phyloP scores from a whole-genome alignment of 2,113 vertebrate genomes.

The Eudyptes chrysolophus region DNA sequence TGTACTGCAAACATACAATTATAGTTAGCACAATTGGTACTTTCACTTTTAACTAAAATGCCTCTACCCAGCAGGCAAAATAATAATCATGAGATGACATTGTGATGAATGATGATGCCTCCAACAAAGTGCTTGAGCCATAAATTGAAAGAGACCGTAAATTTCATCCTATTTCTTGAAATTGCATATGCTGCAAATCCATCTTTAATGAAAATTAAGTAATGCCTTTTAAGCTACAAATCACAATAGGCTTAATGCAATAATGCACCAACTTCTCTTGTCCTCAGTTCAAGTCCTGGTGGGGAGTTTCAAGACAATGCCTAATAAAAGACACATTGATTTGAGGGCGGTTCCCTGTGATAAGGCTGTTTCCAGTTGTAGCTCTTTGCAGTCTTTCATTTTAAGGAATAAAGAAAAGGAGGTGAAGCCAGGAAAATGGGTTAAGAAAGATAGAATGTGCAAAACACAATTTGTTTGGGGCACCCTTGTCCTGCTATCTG shows the following conservation, averaged over 20 bases:
- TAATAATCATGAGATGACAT: neutral
- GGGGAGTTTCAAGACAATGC: neutral
- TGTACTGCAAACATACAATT: neutral
- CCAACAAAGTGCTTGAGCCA: neutral
- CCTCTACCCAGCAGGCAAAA: neutral
- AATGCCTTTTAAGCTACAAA: neutral
- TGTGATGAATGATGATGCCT: neutral
- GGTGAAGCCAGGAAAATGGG: neutral
- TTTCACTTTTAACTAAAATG: slow-evolving; percentile 34
- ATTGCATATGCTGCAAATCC: neutral
- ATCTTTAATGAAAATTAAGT: neutral
- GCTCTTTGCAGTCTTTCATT: neutral
- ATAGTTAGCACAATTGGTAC: neutral
- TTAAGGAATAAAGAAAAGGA: neutral
- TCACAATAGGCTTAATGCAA: neutral
- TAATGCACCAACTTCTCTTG: neutral
- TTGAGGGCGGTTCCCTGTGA: neutral
- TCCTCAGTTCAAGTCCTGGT: neutral
- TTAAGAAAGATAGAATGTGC: neutral
- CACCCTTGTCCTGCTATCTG: neutral
- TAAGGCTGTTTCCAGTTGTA: neutral
- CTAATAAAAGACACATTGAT: neutral
- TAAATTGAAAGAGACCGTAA: neutral
- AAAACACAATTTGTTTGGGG: neutral
- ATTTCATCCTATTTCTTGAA: neutral